A percentile compares a stretch with the other conserved stretches of the same genome.
Evolutionary conservation across 2,113 vertebrate genomes (phyloP).

Genomic region (Psettodes erumei): DNA sequence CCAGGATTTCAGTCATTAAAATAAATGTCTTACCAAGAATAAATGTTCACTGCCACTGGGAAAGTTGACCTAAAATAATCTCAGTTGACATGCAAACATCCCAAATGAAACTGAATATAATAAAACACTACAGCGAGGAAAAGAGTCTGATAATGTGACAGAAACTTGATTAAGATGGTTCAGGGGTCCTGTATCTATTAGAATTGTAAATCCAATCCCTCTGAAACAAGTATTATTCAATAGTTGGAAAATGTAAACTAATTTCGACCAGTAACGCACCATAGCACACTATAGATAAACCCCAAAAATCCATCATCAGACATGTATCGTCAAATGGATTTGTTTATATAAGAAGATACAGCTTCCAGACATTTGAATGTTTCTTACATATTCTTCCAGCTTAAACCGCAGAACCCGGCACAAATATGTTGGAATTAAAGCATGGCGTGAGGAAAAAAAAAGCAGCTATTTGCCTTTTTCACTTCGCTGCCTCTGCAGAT

Average conservation of each 20-base stretch:
- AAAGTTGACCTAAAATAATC: background rate
- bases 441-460: background rate
- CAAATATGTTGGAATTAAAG: background rate
- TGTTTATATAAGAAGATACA: background rate
- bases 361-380: background rate
- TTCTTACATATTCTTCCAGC: too few relatives aligned
- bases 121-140: background rate
- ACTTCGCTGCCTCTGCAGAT: slow-evolving; percentile 4
- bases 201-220: background rate
- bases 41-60: background rate
- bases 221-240: background rate
- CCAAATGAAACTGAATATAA: background rate
- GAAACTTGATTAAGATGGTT: background rate
- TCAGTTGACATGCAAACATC: background rate
- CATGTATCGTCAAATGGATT: background rate
- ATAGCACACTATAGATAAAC: background rate
- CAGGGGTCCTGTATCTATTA: background rate
- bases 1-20: background rate
- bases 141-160: background rate
- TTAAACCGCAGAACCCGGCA: background rate
- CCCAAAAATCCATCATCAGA: too few relatives aligned
- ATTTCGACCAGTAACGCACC: too few relatives aligned
- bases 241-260: too few relatives aligned
- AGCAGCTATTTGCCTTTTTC: background rate
- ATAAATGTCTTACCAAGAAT: background rate